A percentile compares a stretch with the other conserved stretches of the same genome.
These are phyloP conservation scores for Oscheius onirici DNA, from an alignment of 2,888 invertebrate genomes.

Conservation along the genomic window DNA sequence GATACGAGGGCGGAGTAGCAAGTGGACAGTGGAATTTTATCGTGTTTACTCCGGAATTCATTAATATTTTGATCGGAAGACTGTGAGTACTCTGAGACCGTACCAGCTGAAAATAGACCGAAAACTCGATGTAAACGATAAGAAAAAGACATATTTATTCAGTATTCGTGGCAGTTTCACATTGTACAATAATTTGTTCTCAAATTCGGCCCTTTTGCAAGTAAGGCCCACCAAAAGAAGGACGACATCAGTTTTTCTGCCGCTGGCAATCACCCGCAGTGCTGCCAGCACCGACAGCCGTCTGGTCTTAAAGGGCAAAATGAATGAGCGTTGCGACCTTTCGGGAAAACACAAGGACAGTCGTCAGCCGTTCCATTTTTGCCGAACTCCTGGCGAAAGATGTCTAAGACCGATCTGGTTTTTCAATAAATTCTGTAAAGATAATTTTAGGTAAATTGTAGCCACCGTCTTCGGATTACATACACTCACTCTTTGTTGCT, in stretches of 20 bases:
- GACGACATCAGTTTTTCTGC: slow-evolving; percentile 23
- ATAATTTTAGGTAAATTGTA: not conserved
- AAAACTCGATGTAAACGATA: too few relatives aligned
- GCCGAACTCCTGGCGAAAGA: not conserved
- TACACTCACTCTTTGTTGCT: not conserved
- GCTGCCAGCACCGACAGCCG: slow-evolving; percentile 19
- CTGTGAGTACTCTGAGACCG: too few relatives aligned
- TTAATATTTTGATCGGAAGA: not conserved
- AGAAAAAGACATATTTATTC: too few relatives aligned
- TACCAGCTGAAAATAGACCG: too few relatives aligned
- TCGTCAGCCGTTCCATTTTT: not conserved
- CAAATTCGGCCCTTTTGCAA: too few relatives aligned
- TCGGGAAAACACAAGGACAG: slow-evolving; percentile 21
- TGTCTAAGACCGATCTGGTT: too few relatives aligned
- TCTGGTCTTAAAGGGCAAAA: slow-evolving; percentile 9
- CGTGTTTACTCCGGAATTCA: not conserved
- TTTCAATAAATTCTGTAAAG: not conserved
- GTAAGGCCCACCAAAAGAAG: too few relatives aligned
- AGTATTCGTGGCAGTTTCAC: too few relatives aligned
- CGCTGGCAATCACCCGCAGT: not conserved
- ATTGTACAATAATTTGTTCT: too few relatives aligned
- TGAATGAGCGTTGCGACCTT: slow-evolving; percentile 6
- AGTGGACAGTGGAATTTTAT: not conserved
- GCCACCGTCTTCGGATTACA: not conserved
- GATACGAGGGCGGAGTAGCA: too few relatives aligned